Percentiles rank a stretch among this genome's conserved stretches.
Conservation (phyloP, 1,140 invertebrate genomes). For the Sitobion miscanthi region DNA sequence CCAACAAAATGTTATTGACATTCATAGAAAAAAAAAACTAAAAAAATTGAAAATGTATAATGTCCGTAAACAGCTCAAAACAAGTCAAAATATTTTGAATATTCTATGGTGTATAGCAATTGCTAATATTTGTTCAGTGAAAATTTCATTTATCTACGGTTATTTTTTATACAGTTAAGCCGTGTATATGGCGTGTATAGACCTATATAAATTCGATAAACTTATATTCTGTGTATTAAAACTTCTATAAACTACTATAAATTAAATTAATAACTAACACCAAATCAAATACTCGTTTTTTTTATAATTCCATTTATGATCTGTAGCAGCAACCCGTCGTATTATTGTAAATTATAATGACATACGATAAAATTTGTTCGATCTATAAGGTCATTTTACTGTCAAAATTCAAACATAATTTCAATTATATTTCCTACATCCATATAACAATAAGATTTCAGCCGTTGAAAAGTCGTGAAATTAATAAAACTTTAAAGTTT, state of each 20-base stretch:
- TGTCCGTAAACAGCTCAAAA: no score
- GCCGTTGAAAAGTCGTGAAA: not conserved
- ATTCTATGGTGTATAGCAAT: no score
- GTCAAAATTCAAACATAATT: not conserved
- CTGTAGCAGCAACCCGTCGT: not conserved
- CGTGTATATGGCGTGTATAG: no score
- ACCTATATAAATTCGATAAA: no score
- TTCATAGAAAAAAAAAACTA: no score
- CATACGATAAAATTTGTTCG: not conserved
- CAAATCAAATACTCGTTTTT: not conserved
- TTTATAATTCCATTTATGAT: not conserved
- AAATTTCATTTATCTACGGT: no score
- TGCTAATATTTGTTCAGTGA: no score
- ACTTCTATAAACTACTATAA: not conserved
- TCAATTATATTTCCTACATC: not conserved
- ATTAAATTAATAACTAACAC: not conserved
- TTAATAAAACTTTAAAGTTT: conserved; percentile 22
- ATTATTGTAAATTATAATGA: not conserved
- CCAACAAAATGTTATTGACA: no score
- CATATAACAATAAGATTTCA: not conserved
- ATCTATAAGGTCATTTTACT: not conserved
- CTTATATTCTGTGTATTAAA: no score
- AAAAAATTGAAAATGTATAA: no score
- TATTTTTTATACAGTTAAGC: no score
- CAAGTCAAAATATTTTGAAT: no score